Evolutionary conservation across 2,888 invertebrate species (phyloP), one percentile per base, ranked within the genome.

Genomic region (Trichogramma evanescens): DNA sequence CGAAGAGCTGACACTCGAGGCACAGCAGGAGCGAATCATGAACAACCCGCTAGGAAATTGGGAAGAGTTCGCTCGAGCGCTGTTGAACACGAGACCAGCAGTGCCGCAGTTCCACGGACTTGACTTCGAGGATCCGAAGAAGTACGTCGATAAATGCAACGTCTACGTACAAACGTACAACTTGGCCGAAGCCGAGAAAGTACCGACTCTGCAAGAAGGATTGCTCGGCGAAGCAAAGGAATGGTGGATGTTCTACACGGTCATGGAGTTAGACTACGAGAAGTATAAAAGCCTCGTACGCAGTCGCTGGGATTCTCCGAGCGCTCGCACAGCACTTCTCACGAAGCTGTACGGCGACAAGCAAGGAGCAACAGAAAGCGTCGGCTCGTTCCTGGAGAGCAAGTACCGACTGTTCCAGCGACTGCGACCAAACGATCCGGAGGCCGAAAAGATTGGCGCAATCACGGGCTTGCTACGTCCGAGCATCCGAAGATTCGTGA

Each of bases 311-410:
- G 9, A 50, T 9, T 38, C 38, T 39, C 7, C 7, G 4, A 38
- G 38, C 1, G 1, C 3, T 40, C 6, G 39, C 6, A 48, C 6
- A 26, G 38, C 5, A 50, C 13, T 26, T 7, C 6, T 4, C 38
- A 55, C 61, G 0, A 60, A 62, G 6, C 42, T 63, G 6, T 63
- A 62, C 42, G 51, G 59, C 0, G 45, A 41, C n/a, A 4, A 43
- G 0, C 59, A 65, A 41, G 54, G 45, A 0, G 65, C 61, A 10
- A 62, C 56, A 40, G 63, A 61, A 13, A 7, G n/a, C 0, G 58
- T 61, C 2, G 59, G 54, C 5, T 45, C 54, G 0, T 63, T 62
- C 43, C 50, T 65, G 1, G 61, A 50, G 39, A 8, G 39, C 5
- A 50, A 26, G 9, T 50, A 26, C 9, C 38, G 26, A 4, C 5